A percentile compares a stretch with the other conserved stretches of the same genome.
phyloP scores from a whole-genome alignment of 2,113 vertebrate genomes.

The Corydoras maculifer region DNA sequence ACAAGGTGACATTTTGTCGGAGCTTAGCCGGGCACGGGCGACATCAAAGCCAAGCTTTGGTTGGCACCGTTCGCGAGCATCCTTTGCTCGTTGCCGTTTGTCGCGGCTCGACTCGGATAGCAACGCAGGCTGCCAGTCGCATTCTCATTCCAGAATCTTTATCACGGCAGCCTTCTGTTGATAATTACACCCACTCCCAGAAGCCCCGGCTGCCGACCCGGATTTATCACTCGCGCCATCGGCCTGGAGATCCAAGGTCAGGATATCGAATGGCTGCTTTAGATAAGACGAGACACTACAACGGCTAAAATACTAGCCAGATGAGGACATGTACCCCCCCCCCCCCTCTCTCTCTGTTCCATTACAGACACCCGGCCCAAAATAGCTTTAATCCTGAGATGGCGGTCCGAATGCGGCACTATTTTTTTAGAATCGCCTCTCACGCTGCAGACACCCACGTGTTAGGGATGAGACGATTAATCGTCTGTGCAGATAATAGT shows the following conservation, averaged over 20 bases:
- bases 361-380: conserved; percentile 51
- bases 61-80: conserved; percentile 34
- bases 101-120: conserved; percentile 43
- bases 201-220: conserved; percentile 30
- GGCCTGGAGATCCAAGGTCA: conserved; percentile 56
- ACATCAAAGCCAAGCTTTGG: conserved; percentile 52
- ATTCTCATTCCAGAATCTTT: conserved; percentile 49
- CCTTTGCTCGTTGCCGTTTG: conserved; percentile 26
- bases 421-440: conserved; percentile 45
- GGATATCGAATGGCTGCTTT: conserved; percentile 48
- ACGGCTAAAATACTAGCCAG: conserved; percentile 46
- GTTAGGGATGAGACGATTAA: conserved; percentile 53
- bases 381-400: conserved; percentile 60
- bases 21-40: conserved; percentile 32
- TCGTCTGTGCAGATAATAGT: too few relatives aligned
- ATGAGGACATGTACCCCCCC: neutral
- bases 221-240: conserved; percentile 58
- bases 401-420: conserved; percentile 51
- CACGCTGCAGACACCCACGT: conserved; percentile 47
- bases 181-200: conserved; percentile 56
- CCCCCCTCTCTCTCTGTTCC: conserved; percentile 55
- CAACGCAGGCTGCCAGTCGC: conserved; percentile 44
- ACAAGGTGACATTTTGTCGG: conserved; percentile 53
- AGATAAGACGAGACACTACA: conserved; percentile 50
- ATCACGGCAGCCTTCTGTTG: conserved; percentile 58